Percentiles rank a stretch among this genome's conserved stretches.
phyloP scores from a whole-genome alignment of 2,888 invertebrate genomes.

The Chalcis sispes region DNA sequence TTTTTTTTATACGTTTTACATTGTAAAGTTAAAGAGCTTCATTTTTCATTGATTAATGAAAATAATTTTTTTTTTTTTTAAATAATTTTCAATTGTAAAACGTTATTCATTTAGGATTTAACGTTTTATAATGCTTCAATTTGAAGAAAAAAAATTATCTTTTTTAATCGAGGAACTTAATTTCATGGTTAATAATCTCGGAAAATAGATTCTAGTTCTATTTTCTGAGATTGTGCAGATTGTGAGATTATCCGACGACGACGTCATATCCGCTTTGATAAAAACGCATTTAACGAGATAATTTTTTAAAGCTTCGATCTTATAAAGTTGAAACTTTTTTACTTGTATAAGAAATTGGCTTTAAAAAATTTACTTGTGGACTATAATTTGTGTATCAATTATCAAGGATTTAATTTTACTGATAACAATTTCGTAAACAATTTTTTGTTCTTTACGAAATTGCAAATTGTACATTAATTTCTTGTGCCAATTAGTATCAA shows the following conservation, averaged over 20 bases:
- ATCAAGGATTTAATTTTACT: background rate
- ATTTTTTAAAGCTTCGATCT: background rate
- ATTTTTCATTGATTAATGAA: conserved; percentile 20
- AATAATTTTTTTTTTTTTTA: conserved; percentile 28
- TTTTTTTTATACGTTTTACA: background rate
- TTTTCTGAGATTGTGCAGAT: conserved; percentile 5
- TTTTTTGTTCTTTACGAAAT: background rate
- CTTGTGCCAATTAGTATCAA: too few relatives aligned
- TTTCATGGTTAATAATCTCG: conserved; percentile 10
- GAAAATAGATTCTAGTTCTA: conserved; percentile 18
- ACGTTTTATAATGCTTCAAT: conserved; percentile 1
- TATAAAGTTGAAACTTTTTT: conserved; percentile 1
- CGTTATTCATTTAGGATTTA: background rate
- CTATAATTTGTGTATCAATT: too few relatives aligned
- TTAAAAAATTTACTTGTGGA: background rate
- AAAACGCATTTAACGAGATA: conserved; percentile 7
- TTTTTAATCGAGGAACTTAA: conserved; percentile 29
- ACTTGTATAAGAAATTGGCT: background rate
- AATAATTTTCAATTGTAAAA: background rate
- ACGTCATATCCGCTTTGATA: background rate
- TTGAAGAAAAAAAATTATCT: conserved; percentile 7
- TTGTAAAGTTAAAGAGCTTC: conserved; percentile 15
- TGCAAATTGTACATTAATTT: background rate
- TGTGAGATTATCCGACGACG: conserved; percentile 35
- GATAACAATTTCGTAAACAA: background rate